phyloP scores from a whole-genome alignment of 2,888 invertebrate genomes.

The Cheilosia pagana region DNA sequence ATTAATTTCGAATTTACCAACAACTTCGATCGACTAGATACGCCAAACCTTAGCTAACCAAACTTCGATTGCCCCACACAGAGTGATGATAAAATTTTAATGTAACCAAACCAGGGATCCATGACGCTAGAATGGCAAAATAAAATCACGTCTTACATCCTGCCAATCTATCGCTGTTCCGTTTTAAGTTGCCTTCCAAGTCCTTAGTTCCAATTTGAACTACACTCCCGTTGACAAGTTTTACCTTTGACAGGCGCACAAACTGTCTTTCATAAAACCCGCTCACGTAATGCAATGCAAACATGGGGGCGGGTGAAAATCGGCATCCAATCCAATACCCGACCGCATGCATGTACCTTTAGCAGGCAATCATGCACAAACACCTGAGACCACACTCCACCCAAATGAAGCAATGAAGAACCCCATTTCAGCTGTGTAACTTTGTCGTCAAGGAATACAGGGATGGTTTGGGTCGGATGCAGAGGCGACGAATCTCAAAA shows the following conservation, averaged over 20 bases:
- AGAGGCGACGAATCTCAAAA: constrained; percentile 25
- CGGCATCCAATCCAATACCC: constrained; percentile 48
- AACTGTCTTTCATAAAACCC: constrained; percentile 56
- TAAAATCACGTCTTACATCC: constrained; percentile 52
- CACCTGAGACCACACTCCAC: constrained; percentile 46
- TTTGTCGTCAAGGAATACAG: background rate
- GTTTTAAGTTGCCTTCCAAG: constrained; percentile 38
- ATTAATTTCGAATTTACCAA: constrained; percentile 62
- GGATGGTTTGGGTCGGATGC: background rate
- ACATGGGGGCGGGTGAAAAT: constrained; percentile 22
- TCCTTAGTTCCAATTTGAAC: constrained; percentile 55
- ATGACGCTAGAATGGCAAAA: constrained; percentile 37
- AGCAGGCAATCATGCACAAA: constrained; percentile 65
- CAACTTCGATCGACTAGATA: constrained; percentile 18
- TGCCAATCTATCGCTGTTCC: constrained; percentile 44
- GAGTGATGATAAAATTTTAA: constrained; percentile 51
- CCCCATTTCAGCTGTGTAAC: constrained; percentile 29
- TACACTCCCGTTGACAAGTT: constrained; percentile 64
- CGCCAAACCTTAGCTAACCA: background rate
- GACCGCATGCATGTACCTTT: constrained; percentile 55
- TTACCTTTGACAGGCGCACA: constrained; percentile 70
- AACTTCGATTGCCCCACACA: constrained; percentile 39
- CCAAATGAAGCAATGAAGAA: constrained; percentile 55
- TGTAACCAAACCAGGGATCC: constrained; percentile 58
- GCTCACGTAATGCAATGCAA: constrained; percentile 72